Percentiles rank a stretch among this genome's conserved stretches.
Conservation (phyloP, 2,888 invertebrate species). For the Tethea ocularis region DNA sequence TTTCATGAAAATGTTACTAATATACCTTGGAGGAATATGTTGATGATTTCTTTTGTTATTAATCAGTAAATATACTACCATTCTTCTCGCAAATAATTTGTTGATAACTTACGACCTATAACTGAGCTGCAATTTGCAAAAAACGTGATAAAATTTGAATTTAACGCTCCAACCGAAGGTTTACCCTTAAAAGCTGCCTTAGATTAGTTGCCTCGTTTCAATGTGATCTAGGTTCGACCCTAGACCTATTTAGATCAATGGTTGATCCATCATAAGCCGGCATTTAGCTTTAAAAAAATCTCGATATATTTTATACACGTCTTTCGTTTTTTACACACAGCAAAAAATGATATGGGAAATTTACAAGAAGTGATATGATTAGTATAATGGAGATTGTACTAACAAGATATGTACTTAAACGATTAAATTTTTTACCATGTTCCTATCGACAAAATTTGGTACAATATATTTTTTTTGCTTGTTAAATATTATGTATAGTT, state of each 20-base stretch:
- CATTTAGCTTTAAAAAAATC: slow-evolving; percentile 48
- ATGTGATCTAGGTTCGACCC: background rate
- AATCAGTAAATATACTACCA: too few species aligned
- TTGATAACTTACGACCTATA: too few species aligned
- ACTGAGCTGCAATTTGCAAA: too few species aligned
- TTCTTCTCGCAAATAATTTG: too few species aligned
- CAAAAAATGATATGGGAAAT: slow-evolving; percentile 78
- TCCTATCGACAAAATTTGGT: slow-evolving; percentile 73
- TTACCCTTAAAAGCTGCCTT: slow-evolving; percentile 2
- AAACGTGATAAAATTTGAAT: too few species aligned
- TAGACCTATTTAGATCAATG: background rate
- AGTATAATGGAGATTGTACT: slow-evolving; percentile 78
- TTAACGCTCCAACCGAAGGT: too few species aligned
- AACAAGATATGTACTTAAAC: slow-evolving; percentile 81
- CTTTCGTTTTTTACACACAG: slow-evolving; percentile 68
- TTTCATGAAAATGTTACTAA: too few species aligned
- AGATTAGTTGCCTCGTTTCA: background rate
- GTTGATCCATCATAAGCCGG: slow-evolving; percentile 21
- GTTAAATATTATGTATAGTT: slow-evolving; percentile 63
- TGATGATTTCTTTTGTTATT: too few species aligned
- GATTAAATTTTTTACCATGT: slow-evolving; percentile 60
- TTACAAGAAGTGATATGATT: slow-evolving; percentile 82
- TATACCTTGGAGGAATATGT: too few species aligned
- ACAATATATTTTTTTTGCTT: slow-evolving; percentile 42
- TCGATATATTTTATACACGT: slow-evolving; percentile 68